These are phyloP conservation scores for Axis porcinus DNA, from an alignment of 2,113 vertebrate species.

Conservation along the genomic window DNA sequence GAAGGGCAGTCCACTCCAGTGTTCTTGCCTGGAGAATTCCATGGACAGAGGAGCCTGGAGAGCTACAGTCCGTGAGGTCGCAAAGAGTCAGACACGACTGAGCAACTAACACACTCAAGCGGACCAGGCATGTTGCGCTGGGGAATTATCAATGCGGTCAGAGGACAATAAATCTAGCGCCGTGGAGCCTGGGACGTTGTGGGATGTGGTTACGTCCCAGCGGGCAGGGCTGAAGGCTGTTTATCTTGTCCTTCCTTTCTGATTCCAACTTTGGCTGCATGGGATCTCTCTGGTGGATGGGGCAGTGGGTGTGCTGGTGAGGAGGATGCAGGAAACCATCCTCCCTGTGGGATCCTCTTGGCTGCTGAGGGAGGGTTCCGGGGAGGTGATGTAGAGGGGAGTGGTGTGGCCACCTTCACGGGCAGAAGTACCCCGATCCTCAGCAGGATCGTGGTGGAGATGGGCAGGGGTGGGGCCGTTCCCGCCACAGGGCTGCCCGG, in stretches of 20 bases:
- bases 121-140: background rate
- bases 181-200: background rate
- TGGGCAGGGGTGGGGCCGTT: background rate
- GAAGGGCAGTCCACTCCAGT: background rate
- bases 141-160: constrained; percentile 54
- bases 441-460: background rate
- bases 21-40: background rate
- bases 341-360: background rate
- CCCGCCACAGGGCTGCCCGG: background rate
- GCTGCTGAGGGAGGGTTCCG: background rate
- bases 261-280: background rate
- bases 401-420: background rate
- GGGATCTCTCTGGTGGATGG: background rate
- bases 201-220: constrained; percentile 64
- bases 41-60: background rate
- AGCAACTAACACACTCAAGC: background rate
- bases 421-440: background rate
- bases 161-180: constrained; percentile 37
- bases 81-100: background rate
- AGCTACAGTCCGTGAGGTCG: background rate
- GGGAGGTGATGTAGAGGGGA: background rate
- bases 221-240: constrained; percentile 1
- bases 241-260: background rate
- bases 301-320: background rate
- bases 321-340: background rate